Conservation (phyloP, 1,140 invertebrate species). For the Penaeus vannamei region DNA sequence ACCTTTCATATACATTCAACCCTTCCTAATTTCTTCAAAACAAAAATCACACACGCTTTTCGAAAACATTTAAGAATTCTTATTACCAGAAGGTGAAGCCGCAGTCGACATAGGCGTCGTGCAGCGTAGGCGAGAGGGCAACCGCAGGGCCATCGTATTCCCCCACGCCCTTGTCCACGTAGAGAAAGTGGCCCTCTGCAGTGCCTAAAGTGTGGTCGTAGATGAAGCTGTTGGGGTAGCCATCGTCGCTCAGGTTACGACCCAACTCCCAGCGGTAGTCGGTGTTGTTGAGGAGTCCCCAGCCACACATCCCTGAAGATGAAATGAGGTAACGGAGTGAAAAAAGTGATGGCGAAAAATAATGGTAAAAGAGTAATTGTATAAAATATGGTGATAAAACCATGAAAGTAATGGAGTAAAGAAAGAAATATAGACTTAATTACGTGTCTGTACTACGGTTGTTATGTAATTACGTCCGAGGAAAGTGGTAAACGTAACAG, state of each 20-base stretch:
- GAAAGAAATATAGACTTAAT: neutral
- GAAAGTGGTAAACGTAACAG: neutral
- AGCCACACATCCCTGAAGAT: conserved; percentile 35
- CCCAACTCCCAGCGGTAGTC: conserved; percentile 18
- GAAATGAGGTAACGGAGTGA: neutral
- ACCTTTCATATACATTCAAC: too few species aligned
- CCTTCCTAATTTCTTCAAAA: too few species aligned
- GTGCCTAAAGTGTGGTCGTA: conserved; percentile 42
- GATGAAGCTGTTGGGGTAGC: neutral
- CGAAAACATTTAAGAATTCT: too few species aligned
- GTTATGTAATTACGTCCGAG: neutral
- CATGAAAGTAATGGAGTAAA: neutral
- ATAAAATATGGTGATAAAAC: neutral
- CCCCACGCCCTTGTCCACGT: neutral
- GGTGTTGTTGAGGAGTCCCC: conserved; percentile 4
- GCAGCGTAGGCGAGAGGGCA: too few species aligned
- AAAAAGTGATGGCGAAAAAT: neutral
- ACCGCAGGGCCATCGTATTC: conserved; percentile 16
- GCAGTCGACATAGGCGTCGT: too few species aligned
- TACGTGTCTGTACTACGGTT: too few species aligned
- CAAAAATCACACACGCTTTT: too few species aligned
- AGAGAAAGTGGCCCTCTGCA: conserved; percentile 29
- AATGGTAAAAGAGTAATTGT: neutral
- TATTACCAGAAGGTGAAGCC: too few species aligned
- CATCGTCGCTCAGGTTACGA: conserved; percentile 26